Conservation (phyloP, 2,888 invertebrate species). For the Caenorhabditis afra region DNA sequence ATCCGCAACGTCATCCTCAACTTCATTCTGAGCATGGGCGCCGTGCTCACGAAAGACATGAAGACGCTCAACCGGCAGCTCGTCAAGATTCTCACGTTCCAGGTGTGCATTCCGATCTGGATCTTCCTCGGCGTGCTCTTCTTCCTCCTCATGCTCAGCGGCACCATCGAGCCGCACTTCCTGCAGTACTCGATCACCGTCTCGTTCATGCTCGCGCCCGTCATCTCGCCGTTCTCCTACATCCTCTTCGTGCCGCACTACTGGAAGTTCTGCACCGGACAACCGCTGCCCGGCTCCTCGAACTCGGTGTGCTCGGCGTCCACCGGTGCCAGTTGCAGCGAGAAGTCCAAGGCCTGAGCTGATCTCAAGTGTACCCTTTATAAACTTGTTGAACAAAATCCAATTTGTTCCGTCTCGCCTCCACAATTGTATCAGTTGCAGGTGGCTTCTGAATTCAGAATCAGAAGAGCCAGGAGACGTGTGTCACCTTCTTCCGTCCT, state of each 20-base stretch:
- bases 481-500: no score
- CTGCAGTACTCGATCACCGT: slow-evolving; percentile 39
- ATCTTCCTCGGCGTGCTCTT: slow-evolving; percentile 48
- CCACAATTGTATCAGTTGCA: no score
- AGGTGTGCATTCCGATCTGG: slow-evolving; percentile 55
- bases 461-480: no score
- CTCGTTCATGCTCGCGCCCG: slow-evolving; percentile 52
- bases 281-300: neutral
- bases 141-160: slow-evolving; percentile 33
- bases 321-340: neutral
- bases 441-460: no score
- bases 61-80: slow-evolving; percentile 45
- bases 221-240: slow-evolving; percentile 46
- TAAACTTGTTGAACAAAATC: no score
- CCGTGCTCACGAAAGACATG: slow-evolving; percentile 25
- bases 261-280: slow-evolving; percentile 44
- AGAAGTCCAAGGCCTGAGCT: no score
- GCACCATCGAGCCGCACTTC: neutral
- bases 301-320: neutral
- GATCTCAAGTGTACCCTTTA: no score
- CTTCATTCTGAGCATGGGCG: slow-evolving; percentile 45
- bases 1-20: slow-evolving; percentile 45
- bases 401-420: no score
- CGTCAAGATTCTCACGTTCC: slow-evolving; percentile 54
- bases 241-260: slow-evolving; percentile 49